phyloP scores from a whole-genome alignment of 35 echinoderm and acorn worm genomes.

The Heliocidaris erythrogramma region DNA sequence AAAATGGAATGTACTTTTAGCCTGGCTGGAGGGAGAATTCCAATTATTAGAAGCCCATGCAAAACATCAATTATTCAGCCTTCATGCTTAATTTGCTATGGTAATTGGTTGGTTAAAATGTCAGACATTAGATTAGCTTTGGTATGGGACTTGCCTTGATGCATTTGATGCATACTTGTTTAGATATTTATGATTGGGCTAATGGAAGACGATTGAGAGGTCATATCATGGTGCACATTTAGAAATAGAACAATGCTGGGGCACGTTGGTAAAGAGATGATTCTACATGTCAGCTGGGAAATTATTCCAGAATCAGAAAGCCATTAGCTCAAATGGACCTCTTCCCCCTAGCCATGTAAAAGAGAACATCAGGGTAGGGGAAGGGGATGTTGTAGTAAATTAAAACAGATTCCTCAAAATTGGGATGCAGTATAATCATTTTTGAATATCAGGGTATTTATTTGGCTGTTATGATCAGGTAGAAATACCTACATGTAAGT shows the following conservation, averaged over 20 bases:
- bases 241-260: not conserved
- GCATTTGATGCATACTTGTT: not conserved
- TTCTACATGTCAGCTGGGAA: too few relatives aligned
- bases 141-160: not conserved
- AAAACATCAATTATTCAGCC: slow-evolving; percentile 6
- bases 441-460: too few relatives aligned
- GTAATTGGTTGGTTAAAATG: slow-evolving; percentile 18
- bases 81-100: slow-evolving; percentile 5
- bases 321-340: too few relatives aligned
- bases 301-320: too few relatives aligned
- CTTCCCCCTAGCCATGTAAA: too few relatives aligned
- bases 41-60: not conserved
- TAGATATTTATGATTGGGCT: not conserved
- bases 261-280: not conserved
- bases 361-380: too few relatives aligned
- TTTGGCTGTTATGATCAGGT: too few relatives aligned
- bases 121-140: slow-evolving; percentile 11
- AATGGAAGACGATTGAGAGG: not conserved
- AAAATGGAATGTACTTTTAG: not conserved
- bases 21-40: not conserved
- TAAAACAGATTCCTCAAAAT: too few relatives aligned
- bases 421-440: too few relatives aligned
- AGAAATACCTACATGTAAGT: too few relatives aligned
- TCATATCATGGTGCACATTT: not conserved
- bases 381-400: too few relatives aligned